Evolutionary conservation across 2,113 vertebrate species (phyloP), one percentile per base, ranked within the genome.

Genomic region (Pavo muticus): DNA sequence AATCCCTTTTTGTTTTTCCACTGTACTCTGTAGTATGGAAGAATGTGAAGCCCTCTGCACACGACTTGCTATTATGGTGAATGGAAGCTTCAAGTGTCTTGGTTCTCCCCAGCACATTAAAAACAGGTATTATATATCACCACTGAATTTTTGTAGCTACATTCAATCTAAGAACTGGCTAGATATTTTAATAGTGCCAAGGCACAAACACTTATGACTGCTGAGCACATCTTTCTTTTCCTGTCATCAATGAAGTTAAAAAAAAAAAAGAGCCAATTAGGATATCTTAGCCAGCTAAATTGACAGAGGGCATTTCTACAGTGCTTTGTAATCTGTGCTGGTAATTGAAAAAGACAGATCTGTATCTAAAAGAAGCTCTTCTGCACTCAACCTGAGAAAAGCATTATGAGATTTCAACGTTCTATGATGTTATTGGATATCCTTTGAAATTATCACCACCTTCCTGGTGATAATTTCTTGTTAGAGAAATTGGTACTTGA

Each of bases 81-180:
- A 98, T 64, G 98, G 98, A 93, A 97, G 98, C 95, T 99, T 99
- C 97, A 97, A 84, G 84, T 99, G 99, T 94, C 98, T 99, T 52
- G 99, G 99, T 35, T 98, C 99, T 91, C 98, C 99, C 68, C 98
- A 99, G 97, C 98, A 99, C 97, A 98, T 99, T 96, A 99, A 98
- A 96, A 98, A 97, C 98, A 99, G 98, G 98, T 99, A 93, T 61
- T 93, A 44, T 24, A 8, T 37, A 13, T 74, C 18, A 44, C 21
- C 24, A 39, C 48, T 42, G 82, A 93, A 64, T 16, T 27, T 79
- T 79, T 91, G 25, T 35, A 64, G 67, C 37, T 72, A 14, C 20
- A 14, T 81, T 80, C 47, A 82, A 3, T 50, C 16, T 54, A 64
- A 59, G 24, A 75, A 18, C 35, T 72, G 40, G 6, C 21, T 71